Conservation (phyloP, 2,113 vertebrate genomes). For the Protobothrops flavoviridis region DNA sequence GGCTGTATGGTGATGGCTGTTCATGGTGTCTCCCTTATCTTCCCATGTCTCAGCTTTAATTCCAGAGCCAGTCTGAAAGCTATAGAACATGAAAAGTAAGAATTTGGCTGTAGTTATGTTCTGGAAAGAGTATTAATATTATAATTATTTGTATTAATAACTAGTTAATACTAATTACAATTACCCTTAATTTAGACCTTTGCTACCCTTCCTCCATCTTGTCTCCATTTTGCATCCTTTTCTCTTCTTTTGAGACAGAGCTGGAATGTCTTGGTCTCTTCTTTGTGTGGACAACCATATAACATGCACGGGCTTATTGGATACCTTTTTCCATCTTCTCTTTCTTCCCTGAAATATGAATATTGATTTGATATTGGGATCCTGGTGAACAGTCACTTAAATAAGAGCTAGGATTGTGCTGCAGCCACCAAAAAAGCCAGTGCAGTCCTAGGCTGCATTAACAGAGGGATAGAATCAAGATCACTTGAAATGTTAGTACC, state of each 20-base stretch:
- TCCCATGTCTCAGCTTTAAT: slow-evolving; percentile 76
- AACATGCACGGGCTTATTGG: not conserved
- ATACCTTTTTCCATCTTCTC: not conserved
- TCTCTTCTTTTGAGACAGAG: accelerated
- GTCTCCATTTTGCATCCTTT: not conserved
- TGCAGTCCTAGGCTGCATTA: not conserved
- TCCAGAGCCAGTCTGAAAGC: slow-evolving; percentile 77
- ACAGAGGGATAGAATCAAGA: not conserved
- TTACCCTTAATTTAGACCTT: not conserved
- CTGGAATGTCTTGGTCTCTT: not conserved
- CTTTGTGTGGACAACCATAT: not conserved
- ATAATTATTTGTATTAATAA: not conserved
- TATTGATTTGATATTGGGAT: not conserved
- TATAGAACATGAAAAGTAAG: slow-evolving; percentile 83
- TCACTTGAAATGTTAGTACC: not conserved
- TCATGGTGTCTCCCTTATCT: slow-evolving; percentile 75
- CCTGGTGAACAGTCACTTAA: not conserved
- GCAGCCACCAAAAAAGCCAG: not conserved
- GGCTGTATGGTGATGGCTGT: slow-evolving; percentile 77
- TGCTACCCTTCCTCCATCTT: accelerated
- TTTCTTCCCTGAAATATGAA: not conserved
- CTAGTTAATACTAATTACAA: accelerated
- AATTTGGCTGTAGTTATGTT: not conserved
- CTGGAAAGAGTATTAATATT: accelerated
- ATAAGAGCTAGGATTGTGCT: not conserved